Evolutionary conservation across 2,113 vertebrate genomes (phyloP).

Genomic region (Zosterops japonicus): DNA sequence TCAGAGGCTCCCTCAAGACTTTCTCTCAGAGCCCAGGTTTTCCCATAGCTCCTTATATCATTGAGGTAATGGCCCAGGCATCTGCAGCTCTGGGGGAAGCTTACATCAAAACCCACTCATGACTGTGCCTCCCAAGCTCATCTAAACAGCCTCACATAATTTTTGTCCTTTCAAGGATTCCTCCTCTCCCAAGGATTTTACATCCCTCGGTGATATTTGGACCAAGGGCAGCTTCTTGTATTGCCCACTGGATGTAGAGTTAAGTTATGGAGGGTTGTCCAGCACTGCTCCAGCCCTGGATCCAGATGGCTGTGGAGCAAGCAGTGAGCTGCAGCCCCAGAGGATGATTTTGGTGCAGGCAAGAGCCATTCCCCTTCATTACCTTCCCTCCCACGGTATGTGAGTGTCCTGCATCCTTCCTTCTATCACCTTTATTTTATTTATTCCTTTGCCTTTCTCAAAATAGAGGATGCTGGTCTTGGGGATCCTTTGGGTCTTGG

Average conservation of each 20-base stretch:
- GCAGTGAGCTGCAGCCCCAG: neutral
- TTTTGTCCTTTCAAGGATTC: neutral
- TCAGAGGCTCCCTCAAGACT: neutral
- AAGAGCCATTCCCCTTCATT: neutral
- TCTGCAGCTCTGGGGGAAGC: neutral
- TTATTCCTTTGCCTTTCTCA: neutral
- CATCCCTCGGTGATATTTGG: neutral
- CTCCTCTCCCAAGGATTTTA: neutral
- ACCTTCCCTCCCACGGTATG: accelerated
- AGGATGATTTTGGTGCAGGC: neutral
- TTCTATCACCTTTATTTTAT: neutral
- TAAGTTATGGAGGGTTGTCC: neutral
- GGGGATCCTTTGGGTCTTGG: neutral
- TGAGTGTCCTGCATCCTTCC: neutral
- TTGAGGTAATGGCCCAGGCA: neutral
- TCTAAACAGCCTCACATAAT: neutral
- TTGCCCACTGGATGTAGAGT: neutral
- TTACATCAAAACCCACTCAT: neutral
- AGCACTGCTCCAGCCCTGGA: neutral
- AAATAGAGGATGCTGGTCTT: neutral
- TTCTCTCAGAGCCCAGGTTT: neutral
- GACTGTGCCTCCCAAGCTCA: neutral
- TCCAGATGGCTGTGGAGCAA: neutral
- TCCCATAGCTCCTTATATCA: neutral
- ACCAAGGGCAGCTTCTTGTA: accelerated